Conservation (phyloP, 2,797 vertebrate genomes). For the Coranthus polyacanthus region DNA sequence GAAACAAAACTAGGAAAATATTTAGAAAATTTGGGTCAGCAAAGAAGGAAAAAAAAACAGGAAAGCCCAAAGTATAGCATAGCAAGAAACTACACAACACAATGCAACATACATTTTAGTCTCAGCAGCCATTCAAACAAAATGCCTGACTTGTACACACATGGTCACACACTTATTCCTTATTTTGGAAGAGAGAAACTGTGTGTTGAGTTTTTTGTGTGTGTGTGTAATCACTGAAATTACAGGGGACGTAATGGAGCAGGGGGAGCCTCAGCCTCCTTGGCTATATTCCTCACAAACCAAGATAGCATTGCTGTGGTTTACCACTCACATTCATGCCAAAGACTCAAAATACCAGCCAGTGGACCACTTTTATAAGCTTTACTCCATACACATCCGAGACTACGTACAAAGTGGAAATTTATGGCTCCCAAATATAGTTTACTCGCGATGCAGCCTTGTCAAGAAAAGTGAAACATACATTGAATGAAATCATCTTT, state of each 20-base stretch:
- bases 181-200: conserved; percentile 71
- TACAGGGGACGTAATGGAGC: conserved; percentile 82
- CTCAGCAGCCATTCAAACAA: conserved; percentile 66
- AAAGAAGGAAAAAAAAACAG: conserved; percentile 41
- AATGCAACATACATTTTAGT: conserved; percentile 59
- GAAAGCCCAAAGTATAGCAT: conserved; percentile 37
- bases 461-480: conserved; percentile 45
- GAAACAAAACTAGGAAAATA: conserved; percentile 27
- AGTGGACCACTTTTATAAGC: conserved; percentile 77
- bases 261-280: conserved; percentile 78
- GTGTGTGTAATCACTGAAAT: conserved; percentile 81
- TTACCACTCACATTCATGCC: conserved; percentile 82
- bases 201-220: conserved; percentile 51
- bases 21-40: conserved; percentile 46
- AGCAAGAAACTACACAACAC: conserved; percentile 52
- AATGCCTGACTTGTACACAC: conserved; percentile 67
- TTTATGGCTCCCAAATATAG: conserved; percentile 74
- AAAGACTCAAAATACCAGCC: conserved; percentile 82
- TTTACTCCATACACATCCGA: conserved; percentile 77
- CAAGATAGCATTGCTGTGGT: conserved; percentile 86
- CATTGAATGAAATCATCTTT: conserved; percentile 60
- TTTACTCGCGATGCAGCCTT: conserved; percentile 40
- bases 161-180: conserved; percentile 69
- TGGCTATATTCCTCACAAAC: conserved; percentile 78
- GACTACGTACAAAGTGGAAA: conserved; percentile 73